Evolutionary conservation across 2,797 vertebrate species (phyloP).

Genomic region (Sardinella longiceps): DNA sequence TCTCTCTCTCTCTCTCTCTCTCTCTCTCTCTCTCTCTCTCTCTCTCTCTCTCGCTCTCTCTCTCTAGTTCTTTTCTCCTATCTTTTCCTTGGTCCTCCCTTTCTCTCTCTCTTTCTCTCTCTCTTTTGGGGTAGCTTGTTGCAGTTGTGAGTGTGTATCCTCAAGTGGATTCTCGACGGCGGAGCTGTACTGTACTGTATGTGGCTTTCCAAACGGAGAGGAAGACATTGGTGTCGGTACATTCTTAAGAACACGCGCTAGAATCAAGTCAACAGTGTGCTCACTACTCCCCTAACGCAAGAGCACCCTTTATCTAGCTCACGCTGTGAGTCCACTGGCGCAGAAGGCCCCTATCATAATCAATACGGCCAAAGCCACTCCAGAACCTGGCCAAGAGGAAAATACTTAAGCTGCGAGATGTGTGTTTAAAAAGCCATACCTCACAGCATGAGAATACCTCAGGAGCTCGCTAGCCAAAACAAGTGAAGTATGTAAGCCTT

Average conservation of each 20-base stretch:
- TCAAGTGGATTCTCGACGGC: not conserved
- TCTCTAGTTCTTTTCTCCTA: too few relatives aligned
- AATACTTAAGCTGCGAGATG: slow-evolving; percentile 26
- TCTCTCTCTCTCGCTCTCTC: slow-evolving; percentile 40
- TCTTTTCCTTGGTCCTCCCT: too few relatives aligned
- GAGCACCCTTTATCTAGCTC: not conserved
- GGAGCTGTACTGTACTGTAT: not conserved
- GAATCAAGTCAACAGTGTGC: slow-evolving; percentile 20
- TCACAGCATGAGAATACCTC: slow-evolving; percentile 13
- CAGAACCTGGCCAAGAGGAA: slow-evolving; percentile 54
- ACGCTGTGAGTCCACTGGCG: slow-evolving; percentile 44
- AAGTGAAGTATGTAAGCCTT: slow-evolving; percentile 17
- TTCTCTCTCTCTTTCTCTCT: not conserved
- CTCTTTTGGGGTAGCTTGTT: not conserved
- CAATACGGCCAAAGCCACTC: slow-evolving; percentile 55
- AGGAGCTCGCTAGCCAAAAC: slow-evolving; percentile 17
- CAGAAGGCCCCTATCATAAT: slow-evolving; percentile 58
- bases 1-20: slow-evolving; percentile 39
- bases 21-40: slow-evolving; percentile 35
- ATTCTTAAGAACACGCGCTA: not conserved
- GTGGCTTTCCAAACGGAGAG: not conserved
- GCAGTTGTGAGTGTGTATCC: slow-evolving; percentile 1
- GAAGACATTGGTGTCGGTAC: not conserved
- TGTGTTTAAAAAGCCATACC: slow-evolving; percentile 23
- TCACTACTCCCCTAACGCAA: not conserved